phyloP scores from a whole-genome alignment of 2,797 vertebrate species.

The Salarias fasciatus region DNA sequence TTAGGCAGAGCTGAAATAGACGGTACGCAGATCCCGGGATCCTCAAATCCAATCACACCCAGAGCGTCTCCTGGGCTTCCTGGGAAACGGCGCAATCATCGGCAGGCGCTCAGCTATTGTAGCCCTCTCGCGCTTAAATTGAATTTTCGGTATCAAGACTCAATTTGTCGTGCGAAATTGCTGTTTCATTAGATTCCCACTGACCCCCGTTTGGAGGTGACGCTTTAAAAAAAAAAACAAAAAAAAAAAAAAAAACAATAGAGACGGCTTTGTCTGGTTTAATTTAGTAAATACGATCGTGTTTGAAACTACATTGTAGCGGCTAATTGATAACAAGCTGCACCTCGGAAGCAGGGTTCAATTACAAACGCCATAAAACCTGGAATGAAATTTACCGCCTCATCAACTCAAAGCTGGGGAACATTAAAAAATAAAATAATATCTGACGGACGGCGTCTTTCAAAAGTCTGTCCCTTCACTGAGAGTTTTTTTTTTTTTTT shows the following conservation, averaged over 20 bases:
- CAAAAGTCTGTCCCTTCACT: not conserved
- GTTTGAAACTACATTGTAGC: slow-evolving; percentile 12
- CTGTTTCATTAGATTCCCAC: slow-evolving; percentile 64
- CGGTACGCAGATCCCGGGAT: slow-evolving; percentile 9
- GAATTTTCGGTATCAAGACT: slow-evolving; percentile 55
- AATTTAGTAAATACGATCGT: slow-evolving; percentile 27
- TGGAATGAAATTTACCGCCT: slow-evolving; percentile 27
- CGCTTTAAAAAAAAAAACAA: too few relatives aligned
- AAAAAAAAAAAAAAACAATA: slow-evolving; percentile 37
- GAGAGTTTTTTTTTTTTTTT: too few relatives aligned
- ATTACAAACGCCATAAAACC: slow-evolving; percentile 26
- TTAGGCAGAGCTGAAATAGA: slow-evolving; percentile 27
- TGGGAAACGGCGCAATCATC: slow-evolving; percentile 51
- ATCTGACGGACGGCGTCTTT: slow-evolving; percentile 2
- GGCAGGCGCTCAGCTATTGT: slow-evolving; percentile 49
- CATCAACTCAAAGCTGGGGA: slow-evolving; percentile 7
- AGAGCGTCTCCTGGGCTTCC: slow-evolving; percentile 27
- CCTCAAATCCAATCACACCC: slow-evolving; percentile 53
- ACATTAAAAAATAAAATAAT: slow-evolving; percentile 20
- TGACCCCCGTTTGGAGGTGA: slow-evolving; percentile 53
- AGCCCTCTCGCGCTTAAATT: slow-evolving; percentile 47
- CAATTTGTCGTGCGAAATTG: slow-evolving; percentile 66
- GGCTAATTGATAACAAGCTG: slow-evolving; percentile 43
- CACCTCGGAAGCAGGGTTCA: slow-evolving; percentile 24
- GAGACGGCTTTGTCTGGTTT: slow-evolving; percentile 26